These are phyloP conservation scores for Tretioscincus oriximinensis DNA, from an alignment of 2,113 vertebrate species.

Conservation along the genomic window DNA sequence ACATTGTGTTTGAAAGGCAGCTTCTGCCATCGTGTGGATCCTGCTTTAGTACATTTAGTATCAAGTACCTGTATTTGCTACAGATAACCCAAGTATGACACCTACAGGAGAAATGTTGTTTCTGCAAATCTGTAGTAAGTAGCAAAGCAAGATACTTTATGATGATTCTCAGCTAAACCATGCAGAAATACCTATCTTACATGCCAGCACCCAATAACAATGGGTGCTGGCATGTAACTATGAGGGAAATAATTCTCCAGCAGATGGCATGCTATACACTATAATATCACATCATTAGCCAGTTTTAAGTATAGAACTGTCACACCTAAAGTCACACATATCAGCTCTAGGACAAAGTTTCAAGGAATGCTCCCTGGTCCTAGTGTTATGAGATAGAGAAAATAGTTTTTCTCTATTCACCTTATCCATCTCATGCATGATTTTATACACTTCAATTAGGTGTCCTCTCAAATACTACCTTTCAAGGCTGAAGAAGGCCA, in stretches of 20 bases:
- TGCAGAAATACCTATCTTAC: background rate
- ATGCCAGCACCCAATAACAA: no score
- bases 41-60: no score
- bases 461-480: no score
- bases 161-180: background rate
- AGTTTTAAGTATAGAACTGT: background rate
- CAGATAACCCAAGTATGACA: conserved; percentile 9
- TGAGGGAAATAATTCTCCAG: background rate
- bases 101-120: conserved; percentile 6
- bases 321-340: no score
- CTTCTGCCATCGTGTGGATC: background rate
- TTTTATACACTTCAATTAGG: no score
- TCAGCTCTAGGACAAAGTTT: no score
- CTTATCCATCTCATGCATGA: no score
- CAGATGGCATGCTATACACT: background rate
- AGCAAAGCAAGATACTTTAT: background rate
- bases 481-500: no score
- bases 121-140: background rate
- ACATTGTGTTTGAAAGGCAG: background rate
- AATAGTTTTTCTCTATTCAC: no score
- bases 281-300: background rate
- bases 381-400: no score
- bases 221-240: no score
- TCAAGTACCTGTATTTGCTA: background rate
- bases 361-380: no score